Base-by-base conservation (phyloP, 2,113 vertebrate genomes). In the Platysternon megacephalum region DNA sequence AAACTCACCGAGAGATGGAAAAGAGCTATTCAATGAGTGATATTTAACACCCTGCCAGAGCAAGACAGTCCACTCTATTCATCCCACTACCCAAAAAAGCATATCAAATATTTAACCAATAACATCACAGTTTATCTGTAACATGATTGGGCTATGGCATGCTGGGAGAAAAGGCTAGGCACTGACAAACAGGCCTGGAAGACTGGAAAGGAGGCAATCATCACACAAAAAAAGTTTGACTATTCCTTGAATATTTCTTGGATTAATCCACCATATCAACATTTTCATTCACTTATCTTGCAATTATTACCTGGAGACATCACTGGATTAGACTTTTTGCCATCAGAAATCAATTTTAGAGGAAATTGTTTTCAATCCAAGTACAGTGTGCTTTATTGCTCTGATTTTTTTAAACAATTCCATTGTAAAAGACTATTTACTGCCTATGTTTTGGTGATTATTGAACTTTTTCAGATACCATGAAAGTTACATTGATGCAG, bases 361-460 rank as follows among this genome's bases (percentile, higher is more conserved):
- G 26, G 83, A 93, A 82, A 84, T 51, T 93, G 61, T 92, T 97
- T 72, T 95, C 84, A 89, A 82, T 93, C 35, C 78, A 95, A 13
- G 95, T 95, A 91, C 29, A 84, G 35, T 56, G 22, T 80, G 26
- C 83, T 68, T 82, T 94, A 82, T 79, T 91, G 80, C 42, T 94
- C 84, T 52, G 87, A 76, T 94, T 88, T 94, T 95, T 88, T 84
- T 95, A 84, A 53, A 53, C 28, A 82, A 39, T 6, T 97, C 89
- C 16, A 29, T 88, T 89, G 92, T 96, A 90, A 88, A 96, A 96
- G 93, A 93, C 91, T 97, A 97, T 96, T 96, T 97, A 85, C 94
- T 88, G 86, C 61, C 87, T 94, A 35, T 52, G 21, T 79, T 92
- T 81, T 81, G 83, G 90, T 96, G 88, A 88, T 92, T 88, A 89